Evolutionary conservation across 2,113 vertebrate species (phyloP).

Genomic region (Calonectris borealis): DNA sequence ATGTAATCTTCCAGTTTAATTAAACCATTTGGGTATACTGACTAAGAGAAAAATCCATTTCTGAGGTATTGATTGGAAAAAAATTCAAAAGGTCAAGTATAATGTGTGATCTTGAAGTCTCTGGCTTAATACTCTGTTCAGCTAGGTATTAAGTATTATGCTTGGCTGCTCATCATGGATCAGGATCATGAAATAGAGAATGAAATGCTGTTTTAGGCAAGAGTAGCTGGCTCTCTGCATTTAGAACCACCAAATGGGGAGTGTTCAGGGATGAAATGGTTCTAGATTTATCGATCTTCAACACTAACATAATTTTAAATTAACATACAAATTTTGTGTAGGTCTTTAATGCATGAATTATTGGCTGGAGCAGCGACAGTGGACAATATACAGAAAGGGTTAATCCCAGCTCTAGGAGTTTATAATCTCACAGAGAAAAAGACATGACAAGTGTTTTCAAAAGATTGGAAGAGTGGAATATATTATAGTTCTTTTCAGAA

Average conservation of each 20-base stretch:
- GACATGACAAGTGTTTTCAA: not conserved
- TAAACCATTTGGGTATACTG: not conserved
- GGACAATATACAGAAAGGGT: not conserved
- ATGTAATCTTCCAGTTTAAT: not conserved
- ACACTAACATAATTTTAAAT: not conserved
- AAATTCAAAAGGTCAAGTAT: constrained; percentile 17
- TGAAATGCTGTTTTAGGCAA: not conserved
- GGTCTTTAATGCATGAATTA: not conserved
- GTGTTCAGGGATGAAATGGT: not conserved
- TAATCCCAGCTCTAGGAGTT: not conserved
- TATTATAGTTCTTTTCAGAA: not conserved
- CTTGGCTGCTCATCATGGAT: not conserved
- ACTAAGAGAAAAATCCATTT: constrained; percentile 22
- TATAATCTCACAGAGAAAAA: not conserved
- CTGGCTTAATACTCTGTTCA: not conserved
- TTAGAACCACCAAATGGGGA: not conserved
- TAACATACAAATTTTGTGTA: not conserved
- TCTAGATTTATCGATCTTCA: not conserved
- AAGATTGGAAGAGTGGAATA: not conserved
- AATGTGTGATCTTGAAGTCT: not conserved
- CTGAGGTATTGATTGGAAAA: not conserved
- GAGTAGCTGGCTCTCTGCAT: not conserved
- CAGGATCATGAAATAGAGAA: not conserved
- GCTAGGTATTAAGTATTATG: not conserved
- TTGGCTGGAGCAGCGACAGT: not conserved